A percentile compares a stretch with the other conserved stretches of the same genome.
Evolutionary conservation across 2,888 invertebrate genomes (phyloP).

Genomic region (Phrixothrix hirtus): DNA sequence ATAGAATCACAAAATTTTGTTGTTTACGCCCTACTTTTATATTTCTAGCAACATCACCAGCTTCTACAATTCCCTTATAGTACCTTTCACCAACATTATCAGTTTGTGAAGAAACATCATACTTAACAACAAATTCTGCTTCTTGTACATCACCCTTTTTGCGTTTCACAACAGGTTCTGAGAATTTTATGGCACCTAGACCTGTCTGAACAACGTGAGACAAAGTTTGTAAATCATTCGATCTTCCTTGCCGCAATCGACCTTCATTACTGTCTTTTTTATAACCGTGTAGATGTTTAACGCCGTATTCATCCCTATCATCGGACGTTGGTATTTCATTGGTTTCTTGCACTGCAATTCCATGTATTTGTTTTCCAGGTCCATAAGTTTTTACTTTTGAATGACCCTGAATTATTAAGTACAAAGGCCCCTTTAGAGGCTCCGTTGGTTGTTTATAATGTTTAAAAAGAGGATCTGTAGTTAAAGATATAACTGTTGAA

Average conservation of each 20-base stretch:
- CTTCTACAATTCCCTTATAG: constrained; percentile 65
- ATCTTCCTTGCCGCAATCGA: constrained; percentile 44
- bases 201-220: constrained; percentile 53
- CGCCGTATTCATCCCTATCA: constrained; percentile 57
- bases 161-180: constrained; percentile 34
- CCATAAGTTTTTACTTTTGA: constrained; percentile 85
- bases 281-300: constrained; percentile 62
- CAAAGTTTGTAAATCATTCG: constrained; percentile 50
- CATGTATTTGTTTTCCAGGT: constrained; percentile 60
- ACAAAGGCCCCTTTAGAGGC: constrained; percentile 67
- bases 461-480: constrained; percentile 65
- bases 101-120: constrained; percentile 62
- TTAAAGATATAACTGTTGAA: constrained; percentile 59
- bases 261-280: constrained; percentile 40
- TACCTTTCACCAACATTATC: constrained; percentile 62
- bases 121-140: constrained; percentile 62
- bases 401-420: constrained; percentile 82
- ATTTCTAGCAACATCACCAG: constrained; percentile 47
- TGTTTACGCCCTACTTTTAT: constrained; percentile 5
- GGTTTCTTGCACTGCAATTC: constrained; percentile 56
- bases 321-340: constrained; percentile 62
- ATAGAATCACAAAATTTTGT: constrained; percentile 12
- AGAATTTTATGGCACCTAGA: constrained; percentile 52
- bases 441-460: constrained; percentile 66
- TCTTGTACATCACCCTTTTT: constrained; percentile 57